A percentile compares a stretch with the other conserved stretches of the same genome.
phyloP scores from a whole-genome alignment of 2,797 vertebrate genomes.

The Siniperca undulata region DNA sequence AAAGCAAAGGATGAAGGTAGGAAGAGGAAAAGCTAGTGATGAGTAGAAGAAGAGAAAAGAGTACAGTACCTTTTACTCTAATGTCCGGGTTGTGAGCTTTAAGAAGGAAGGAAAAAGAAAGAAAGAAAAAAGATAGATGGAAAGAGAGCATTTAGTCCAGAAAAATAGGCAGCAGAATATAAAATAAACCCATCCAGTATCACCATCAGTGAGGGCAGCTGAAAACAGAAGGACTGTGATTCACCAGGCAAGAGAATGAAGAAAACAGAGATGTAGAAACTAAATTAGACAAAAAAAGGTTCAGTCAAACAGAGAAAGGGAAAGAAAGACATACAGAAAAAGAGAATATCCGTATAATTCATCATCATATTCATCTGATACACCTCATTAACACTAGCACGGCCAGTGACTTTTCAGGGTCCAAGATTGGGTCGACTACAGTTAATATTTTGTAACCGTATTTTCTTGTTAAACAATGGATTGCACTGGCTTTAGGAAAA shows the following conservation, averaged over 20 bases:
- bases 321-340: neutral
- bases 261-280: conserved; percentile 6
- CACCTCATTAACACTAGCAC: neutral
- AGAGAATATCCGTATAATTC: neutral
- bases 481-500: neutral
- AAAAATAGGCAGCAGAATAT: neutral
- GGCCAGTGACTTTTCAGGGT: neutral
- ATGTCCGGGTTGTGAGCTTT: conserved; percentile 94
- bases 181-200: neutral
- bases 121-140: conserved; percentile 80
- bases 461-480: conserved; percentile 1
- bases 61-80: conserved; percentile 99
- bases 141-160: conserved; percentile 61
- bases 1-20: conserved; percentile 53
- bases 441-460: neutral
- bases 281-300: conserved; percentile 10
- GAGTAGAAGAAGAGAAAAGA: conserved; percentile 50
- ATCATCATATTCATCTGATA: conserved; percentile 10
- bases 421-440: neutral
- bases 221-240: neutral
- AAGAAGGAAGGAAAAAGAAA: conserved; percentile 46
- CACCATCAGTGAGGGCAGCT: neutral
- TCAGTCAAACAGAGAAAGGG: conserved; percentile 29
- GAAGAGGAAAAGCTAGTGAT: conserved; percentile 45
- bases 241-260: neutral